Evolutionary conservation across 2,888 invertebrate genomes (phyloP), one percentile per base, ranked within the genome.

Genomic region (Psylliodes chrysocephalus): DNA sequence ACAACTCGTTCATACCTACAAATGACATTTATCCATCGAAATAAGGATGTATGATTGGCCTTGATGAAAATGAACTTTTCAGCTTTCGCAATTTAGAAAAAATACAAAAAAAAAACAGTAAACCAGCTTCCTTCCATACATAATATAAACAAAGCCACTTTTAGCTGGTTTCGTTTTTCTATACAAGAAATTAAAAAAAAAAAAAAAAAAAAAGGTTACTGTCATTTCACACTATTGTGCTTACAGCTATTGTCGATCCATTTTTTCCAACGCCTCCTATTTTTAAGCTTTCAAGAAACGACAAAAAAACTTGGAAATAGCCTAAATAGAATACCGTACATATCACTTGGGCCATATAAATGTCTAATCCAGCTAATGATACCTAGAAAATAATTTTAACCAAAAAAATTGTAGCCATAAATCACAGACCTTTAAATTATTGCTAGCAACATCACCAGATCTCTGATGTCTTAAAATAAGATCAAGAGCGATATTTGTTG

Each of bases 181-280:
- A 18, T 19, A 44, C 8, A 7, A 17, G 44, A 7, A 6, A 33
- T 10, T 35, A 35, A 35, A 44, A n/a, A n/a, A n/a, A n/a, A n/a
- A n/a, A n/a, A n/a, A n/a, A n/a, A n/a, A n/a, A n/a, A n/a, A n/a
- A n/a, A 22, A 46, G 8, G 6, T 17, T 44, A 19, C 6, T n/a
- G 46, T 46, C 19, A n/a, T 46, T 46, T 46, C 8, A 18, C 19
- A 46, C 44, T 7, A 44, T 10, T 19, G 44, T 56, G 38, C 92
- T 92, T 91, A 95, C 97, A 84, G 98, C 98, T 82, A 98, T 94
- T 73, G 97, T 95, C 72, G 97, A 96, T 85, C 96, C 96, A 85
- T 97, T 97, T 86, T 96, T 97, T 82, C 98, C 97, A 83, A 92
- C 91, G 81, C 97, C 97, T 83, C 95, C 95, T 81, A 86, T 85